A percentile compares a stretch with the other conserved stretches of the same genome.
Evolutionary conservation across 2,797 vertebrate genomes (phyloP).

Genomic region (Florisuga fusca): DNA sequence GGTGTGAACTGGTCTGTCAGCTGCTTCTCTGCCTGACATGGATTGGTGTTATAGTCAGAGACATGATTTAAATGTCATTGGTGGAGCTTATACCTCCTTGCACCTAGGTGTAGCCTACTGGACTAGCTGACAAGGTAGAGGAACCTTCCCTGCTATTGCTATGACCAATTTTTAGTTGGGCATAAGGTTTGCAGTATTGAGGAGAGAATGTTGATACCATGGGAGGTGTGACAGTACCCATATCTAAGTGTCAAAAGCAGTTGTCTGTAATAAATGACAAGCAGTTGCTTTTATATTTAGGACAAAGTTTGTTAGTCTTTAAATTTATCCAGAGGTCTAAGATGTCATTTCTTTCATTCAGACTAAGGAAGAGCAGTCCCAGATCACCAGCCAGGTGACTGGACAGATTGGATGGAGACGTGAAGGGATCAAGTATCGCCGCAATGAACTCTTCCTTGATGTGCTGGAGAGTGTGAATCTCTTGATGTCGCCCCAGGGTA

Average conservation of each 20-base stretch:
- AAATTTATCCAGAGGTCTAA: background rate
- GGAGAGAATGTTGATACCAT: background rate
- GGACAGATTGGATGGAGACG: constrained; percentile 98
- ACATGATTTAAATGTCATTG: background rate
- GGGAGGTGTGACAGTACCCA: background rate
- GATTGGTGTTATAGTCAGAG: background rate
- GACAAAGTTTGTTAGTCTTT: background rate
- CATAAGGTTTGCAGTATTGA: background rate
- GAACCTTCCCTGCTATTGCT: background rate
- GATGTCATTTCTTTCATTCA: constrained; percentile 38
- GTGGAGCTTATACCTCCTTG: background rate
- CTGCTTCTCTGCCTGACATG: background rate
- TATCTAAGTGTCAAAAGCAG: background rate
- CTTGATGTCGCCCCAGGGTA: constrained; percentile 98
- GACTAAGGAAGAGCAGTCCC: constrained; percentile 99
- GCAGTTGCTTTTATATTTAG: background rate
- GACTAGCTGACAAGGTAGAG: background rate
- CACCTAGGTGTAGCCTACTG: background rate
- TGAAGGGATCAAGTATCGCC: constrained; percentile 98
- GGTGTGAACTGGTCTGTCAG: background rate
- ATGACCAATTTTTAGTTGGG: background rate
- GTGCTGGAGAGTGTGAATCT: constrained; percentile 98
- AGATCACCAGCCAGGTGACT: constrained; percentile 99
- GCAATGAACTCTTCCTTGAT: constrained; percentile 97
- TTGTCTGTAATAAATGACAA: background rate